A percentile compares a stretch with the other conserved stretches of the same genome.
Evolutionary conservation across 2,888 invertebrate genomes (phyloP).

Genomic region (Cryptophagus acutangulus): DNA sequence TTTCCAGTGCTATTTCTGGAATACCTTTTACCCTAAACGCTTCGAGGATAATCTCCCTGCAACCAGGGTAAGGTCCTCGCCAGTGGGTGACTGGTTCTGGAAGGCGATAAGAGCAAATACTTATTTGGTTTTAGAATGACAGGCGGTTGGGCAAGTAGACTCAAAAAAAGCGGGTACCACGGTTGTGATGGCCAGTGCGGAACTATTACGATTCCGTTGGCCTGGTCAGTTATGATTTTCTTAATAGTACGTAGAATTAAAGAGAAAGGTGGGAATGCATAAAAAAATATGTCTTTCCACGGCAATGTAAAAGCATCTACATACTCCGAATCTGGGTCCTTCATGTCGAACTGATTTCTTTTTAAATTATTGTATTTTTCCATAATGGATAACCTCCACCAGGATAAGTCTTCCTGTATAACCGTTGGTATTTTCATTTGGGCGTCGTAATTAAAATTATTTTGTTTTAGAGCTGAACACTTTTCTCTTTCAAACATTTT

Average conservation of each 20-base stretch:
- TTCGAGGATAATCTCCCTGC: constrained; percentile 29
- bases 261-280: constrained; percentile 25
- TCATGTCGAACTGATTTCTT: constrained; percentile 6
- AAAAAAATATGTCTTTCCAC: constrained; percentile 14
- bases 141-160: constrained; percentile 8
- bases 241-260: constrained; percentile 27
- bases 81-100: constrained; percentile 26
- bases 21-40: no score
- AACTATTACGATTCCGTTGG: constrained; percentile 33
- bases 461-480: constrained; percentile 16
- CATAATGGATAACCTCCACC: constrained; percentile 11
- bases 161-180: constrained; percentile 33
- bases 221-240: constrained; percentile 33
- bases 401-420: constrained; percentile 12
- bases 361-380: constrained; percentile 5
- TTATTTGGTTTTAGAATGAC: constrained; percentile 24
- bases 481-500: constrained; percentile 24
- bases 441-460: constrained; percentile 6
- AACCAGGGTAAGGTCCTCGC: constrained; percentile 29
- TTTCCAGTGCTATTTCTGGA: constrained; percentile 16
- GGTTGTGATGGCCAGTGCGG: constrained; percentile 32
- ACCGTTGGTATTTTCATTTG: neutral
- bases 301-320: constrained; percentile 31
- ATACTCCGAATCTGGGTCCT: constrained; percentile 23
- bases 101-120: constrained; percentile 28